Evolutionary conservation across 2,888 invertebrate genomes (phyloP).

Genomic region (Lithophane leautieri): DNA sequence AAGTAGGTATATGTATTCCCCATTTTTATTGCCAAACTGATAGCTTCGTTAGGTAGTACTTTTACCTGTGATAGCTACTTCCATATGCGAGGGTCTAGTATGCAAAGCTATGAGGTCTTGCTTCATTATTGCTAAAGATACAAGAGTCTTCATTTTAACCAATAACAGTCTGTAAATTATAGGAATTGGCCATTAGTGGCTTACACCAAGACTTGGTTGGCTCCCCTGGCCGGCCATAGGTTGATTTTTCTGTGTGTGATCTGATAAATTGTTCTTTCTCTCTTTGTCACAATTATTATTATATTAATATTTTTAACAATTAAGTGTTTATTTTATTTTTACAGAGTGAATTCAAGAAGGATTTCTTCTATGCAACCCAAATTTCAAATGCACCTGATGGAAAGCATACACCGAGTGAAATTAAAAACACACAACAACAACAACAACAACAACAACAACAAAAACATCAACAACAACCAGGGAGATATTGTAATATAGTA

Average conservation of each 20-base stretch:
- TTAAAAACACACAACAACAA: background rate
- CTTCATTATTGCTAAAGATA: too few relatives aligned
- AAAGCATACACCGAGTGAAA: background rate
- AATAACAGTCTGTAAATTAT: too few relatives aligned
- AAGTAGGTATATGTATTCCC: too few relatives aligned
- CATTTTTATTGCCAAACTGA: too few relatives aligned
- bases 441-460: background rate
- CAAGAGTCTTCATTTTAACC: too few relatives aligned
- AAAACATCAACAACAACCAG: background rate
- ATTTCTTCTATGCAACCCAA: conserved; percentile 72
- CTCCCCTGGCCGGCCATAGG: background rate
- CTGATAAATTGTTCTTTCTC: background rate
- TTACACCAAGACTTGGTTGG: background rate
- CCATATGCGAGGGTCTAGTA: too few relatives aligned
- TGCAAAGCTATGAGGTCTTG: too few relatives aligned
- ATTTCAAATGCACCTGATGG: conserved; percentile 11
- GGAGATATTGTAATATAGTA: background rate
- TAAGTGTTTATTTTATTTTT: conserved; percentile 49
- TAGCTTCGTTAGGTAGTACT: too few relatives aligned
- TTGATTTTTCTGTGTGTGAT: background rate
- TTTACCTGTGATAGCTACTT: too few relatives aligned
- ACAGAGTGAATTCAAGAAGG: conserved; percentile 71
- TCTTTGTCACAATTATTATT: background rate
- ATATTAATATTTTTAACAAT: background rate
- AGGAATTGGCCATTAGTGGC: background rate